Evolutionary conservation across 1,140 invertebrate species (phyloP), one percentile per base, ranked within the genome.

Genomic region (Muscidifurax raptorellus): DNA sequence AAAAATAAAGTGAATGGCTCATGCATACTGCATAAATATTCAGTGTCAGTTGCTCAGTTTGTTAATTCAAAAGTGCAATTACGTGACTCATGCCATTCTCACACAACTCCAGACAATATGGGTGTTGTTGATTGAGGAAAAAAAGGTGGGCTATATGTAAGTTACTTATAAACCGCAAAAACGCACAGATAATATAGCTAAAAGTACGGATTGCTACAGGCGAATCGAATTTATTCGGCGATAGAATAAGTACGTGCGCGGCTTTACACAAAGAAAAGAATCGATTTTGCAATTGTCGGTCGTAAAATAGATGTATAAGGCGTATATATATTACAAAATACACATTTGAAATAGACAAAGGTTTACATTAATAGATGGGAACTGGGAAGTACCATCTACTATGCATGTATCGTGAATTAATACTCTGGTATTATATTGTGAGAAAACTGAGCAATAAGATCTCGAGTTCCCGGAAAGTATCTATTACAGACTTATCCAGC

Each of bases 1-100:
- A 69, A 15, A 30, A 69, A 69, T 69, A 27, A 27, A 30, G 25
- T 69, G 13, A 69, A 69, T 69, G 25, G 27, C 12, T 27, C 2
- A 9, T 28, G 9, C 25, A 30, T 40, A 40, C 22, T 67, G 6
- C 30, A 30, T 30, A 69, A 27, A 13, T 69, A 69, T 30, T 30
- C 15, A 69, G n/a, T 36, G 7, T n/a, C 71, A 40, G 7, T 30
- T 28, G 32, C 66, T 69, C 18, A 6, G 32, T 36, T 36, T 74
- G 71, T 74, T n/a, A 74, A 74, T 74, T 74, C 32, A 74, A 36
- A 69, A 69, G 28, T 27, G 18, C 71, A n/a, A n/a, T n/a, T 36
- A 30, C 30, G 32, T 74, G 71, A 74, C 71, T 36, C 71, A 74
- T 9, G 71, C 1, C 4, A 30, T 5, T 74, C 28, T 6, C 32